Base-by-base conservation (phyloP, 2,888 invertebrate genomes). In the Seira ritae region DNA sequence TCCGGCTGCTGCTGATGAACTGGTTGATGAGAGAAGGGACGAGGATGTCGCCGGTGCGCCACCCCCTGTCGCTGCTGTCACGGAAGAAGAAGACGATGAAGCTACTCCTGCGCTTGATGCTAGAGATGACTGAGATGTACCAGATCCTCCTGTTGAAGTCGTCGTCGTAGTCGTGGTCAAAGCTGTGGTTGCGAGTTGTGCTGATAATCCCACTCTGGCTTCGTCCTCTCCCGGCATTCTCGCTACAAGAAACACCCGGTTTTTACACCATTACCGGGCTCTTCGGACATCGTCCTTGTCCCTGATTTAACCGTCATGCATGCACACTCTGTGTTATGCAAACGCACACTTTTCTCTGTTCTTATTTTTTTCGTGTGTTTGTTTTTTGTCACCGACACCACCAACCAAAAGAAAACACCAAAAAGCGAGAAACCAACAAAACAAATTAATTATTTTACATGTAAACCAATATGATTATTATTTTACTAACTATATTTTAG, bases 171-270 rank as follows among this genome's bases (percentile, higher is more conserved):
- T 85, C 72, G 82, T 81, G 65, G 73, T 72, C 74, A 76, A 75
- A 82, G 87, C 86, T 79, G 86, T 80, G 86, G 87, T 84, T 84
- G 85, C 86, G 86, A 82, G 87, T 87, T 88, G 84, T 86, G 88
- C 85, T 86, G 87, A 86, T 80, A 80, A 80, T 88, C 87, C 89
- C 87, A 88, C 84, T 87, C 87, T 88, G 80, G 87, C 78, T 86
- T 88, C 87, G 84, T 89, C 87, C 87, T 89, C 89, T 88, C 89
- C 89, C 88, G 88, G 89, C 89, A 89, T 89, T 87, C 88, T 88
- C 88, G 87, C 87, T 86, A 87, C 84, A 84, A 86, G 85, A 84
- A 86, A 86, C 86, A 87, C 87, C 88, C 88, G 87, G 88, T 77
- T 84, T 23, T 85, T 80, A 87, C 86, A 87, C 86, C 87, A 86